phyloP scores from a whole-genome alignment of 1,140 invertebrate species.

The Eulimnadia texana region DNA sequence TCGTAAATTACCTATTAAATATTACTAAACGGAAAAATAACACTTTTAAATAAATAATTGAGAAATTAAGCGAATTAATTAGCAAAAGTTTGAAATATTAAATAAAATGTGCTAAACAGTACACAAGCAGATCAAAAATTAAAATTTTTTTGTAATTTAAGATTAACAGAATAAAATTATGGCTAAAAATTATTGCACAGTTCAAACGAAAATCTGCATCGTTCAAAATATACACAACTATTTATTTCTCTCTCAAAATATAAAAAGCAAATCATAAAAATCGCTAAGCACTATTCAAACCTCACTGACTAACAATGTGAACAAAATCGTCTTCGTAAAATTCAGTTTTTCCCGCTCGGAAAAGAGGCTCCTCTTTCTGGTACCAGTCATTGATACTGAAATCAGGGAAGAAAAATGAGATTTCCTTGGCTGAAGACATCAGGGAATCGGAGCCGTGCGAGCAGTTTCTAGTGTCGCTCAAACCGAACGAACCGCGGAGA shows the following conservation, averaged over 20 bases:
- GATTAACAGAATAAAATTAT: no score
- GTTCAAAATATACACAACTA: not conserved
- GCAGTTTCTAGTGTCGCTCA: conserved; percentile 84
- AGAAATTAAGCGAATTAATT: no score
- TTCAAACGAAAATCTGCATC: not conserved
- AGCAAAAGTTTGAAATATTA: not conserved
- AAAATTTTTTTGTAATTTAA: not conserved
- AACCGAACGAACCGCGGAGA: conserved; percentile 64
- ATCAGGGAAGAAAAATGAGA: conserved; percentile 44
- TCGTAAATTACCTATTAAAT: no score
- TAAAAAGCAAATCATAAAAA: no score
- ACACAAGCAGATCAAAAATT: conserved; percentile 5
- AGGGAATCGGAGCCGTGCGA: conserved; percentile 79
- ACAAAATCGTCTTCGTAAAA: not conserved
- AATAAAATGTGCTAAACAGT: not conserved
- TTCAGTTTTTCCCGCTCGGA: conserved; percentile 4
- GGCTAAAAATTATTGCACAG: no score
- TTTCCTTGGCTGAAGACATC: conserved; percentile 57
- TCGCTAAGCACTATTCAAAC: not conserved
- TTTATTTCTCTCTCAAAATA: no score
- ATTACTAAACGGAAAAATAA: conserved; percentile 18
- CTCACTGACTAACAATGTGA: not conserved
- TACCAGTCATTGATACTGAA: conserved; percentile 30
- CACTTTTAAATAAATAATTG: no score
- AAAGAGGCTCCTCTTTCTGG: conserved; percentile 21